A percentile compares a stretch with the other conserved stretches of the same genome.
Conservation (phyloP, 2,888 invertebrate genomes). For the Meta bourneti region DNA sequence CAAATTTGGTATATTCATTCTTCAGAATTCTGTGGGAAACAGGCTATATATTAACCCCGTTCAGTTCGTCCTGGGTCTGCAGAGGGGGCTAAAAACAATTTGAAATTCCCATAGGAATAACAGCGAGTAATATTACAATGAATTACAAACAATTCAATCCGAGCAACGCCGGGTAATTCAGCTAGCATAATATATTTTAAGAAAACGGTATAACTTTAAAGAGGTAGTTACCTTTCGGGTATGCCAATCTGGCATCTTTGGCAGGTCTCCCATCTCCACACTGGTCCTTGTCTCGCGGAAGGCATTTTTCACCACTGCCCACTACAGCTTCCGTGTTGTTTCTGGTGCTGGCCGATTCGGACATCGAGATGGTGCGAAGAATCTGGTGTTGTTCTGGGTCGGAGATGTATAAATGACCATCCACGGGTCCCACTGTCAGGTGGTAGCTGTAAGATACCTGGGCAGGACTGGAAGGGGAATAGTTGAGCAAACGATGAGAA, state of each 20-base stretch:
- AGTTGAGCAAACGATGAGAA: not conserved
- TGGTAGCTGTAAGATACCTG: constrained; percentile 98
- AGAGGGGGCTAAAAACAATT: too few relatives aligned
- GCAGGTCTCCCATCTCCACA: constrained; percentile 98
- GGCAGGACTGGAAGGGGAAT: constrained; percentile 87
- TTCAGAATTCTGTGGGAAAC: too few relatives aligned
- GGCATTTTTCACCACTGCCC: constrained; percentile 92
- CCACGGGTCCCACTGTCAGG: constrained; percentile 96
- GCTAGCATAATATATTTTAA: too few relatives aligned
- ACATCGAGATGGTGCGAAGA: constrained; percentile 72
- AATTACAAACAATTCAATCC: too few relatives aligned
- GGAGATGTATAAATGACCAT: constrained; percentile 96
- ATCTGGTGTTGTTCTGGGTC: constrained; percentile 93
- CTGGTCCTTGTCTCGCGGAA: constrained; percentile 92
- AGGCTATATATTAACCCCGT: too few relatives aligned
- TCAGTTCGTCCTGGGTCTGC: too few relatives aligned
- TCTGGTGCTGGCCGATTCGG: constrained; percentile 79
- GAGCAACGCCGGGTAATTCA: too few relatives aligned
- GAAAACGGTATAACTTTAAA: too few relatives aligned
- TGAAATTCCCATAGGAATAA: too few relatives aligned
- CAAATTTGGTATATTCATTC: too few relatives aligned
- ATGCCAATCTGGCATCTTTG: constrained; percentile 92
- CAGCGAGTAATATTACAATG: too few relatives aligned
- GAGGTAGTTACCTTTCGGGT: constrained; percentile 90
- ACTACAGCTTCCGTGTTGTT: constrained; percentile 82